Evolutionary conservation across 2,113 vertebrate species (phyloP).

Genomic region (Trematocara variabile): DNA sequence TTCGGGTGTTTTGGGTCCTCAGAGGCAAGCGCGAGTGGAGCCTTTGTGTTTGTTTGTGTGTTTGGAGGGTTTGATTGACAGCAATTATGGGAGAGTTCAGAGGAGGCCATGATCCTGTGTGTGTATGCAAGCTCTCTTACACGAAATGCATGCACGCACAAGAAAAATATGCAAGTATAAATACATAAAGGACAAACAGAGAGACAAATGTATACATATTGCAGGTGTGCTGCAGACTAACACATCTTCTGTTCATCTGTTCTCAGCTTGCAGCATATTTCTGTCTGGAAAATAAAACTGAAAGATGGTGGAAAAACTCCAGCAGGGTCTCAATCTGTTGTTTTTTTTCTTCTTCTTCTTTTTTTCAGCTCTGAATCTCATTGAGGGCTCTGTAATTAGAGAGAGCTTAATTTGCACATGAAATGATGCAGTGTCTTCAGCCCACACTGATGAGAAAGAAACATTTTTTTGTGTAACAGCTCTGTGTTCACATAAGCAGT

Average conservation of each 20-base stretch:
- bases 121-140: background rate
- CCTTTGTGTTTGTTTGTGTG: constrained; percentile 53
- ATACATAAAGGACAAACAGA: background rate
- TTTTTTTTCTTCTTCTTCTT: background rate
- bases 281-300: background rate
- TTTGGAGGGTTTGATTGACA: constrained; percentile 57
- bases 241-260: background rate
- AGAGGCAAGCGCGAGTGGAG: background rate
- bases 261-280: background rate
- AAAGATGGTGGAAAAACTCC: background rate
- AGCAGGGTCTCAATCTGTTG: background rate
- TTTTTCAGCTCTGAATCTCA: constrained; percentile 1
- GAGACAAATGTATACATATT: background rate
- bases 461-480: background rate
- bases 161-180: background rate
- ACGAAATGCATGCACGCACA: background rate
- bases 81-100: constrained; percentile 50
- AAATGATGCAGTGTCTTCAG: constrained; percentile 18
- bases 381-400: constrained; percentile 31
- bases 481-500: background rate
- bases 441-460: constrained; percentile 4
- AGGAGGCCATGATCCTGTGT: constrained; percentile 3
- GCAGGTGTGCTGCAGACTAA: background rate
- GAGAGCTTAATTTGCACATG: constrained; percentile 44
- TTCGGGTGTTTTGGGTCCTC: constrained; percentile 8